phyloP scores from a whole-genome alignment of 2,888 invertebrate genomes.

The Mythimna loreyi region DNA sequence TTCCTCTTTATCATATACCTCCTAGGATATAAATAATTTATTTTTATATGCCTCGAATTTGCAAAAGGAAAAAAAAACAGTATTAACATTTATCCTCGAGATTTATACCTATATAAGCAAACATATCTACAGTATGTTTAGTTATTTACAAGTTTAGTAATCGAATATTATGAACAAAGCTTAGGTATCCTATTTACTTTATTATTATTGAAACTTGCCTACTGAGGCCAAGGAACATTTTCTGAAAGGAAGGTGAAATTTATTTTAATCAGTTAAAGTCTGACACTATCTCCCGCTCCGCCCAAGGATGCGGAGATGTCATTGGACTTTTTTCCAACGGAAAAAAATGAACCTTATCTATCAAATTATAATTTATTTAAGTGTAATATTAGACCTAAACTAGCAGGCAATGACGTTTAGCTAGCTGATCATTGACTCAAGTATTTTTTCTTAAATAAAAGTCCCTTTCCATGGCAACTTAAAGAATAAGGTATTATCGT shows the following conservation, averaged over 20 bases:
- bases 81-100: background rate
- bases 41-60: too few relatives aligned
- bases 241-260: too few relatives aligned
- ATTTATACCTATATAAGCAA: background rate
- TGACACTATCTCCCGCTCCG: too few relatives aligned
- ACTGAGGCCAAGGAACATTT: too few relatives aligned
- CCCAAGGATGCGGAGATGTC: too few relatives aligned
- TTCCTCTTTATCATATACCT: too few relatives aligned
- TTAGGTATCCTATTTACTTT: background rate
- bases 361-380: background rate
- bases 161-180: background rate
- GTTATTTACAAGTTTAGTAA: too few relatives aligned
- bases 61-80: background rate
- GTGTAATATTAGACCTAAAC: background rate
- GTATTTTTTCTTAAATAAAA: constrained; percentile 4
- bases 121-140: too few relatives aligned
- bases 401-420: constrained; percentile 18
- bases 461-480: too few relatives aligned
- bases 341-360: constrained; percentile 29
- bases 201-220: constrained; percentile 23
- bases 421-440: background rate
- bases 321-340: too few relatives aligned
- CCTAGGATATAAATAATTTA: too few relatives aligned
- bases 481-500: background rate
- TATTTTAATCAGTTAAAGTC: too few relatives aligned